These are phyloP conservation scores for Microcebus tavaratra DNA, from an alignment of 2,113 vertebrate species.

Conservation along the genomic window DNA sequence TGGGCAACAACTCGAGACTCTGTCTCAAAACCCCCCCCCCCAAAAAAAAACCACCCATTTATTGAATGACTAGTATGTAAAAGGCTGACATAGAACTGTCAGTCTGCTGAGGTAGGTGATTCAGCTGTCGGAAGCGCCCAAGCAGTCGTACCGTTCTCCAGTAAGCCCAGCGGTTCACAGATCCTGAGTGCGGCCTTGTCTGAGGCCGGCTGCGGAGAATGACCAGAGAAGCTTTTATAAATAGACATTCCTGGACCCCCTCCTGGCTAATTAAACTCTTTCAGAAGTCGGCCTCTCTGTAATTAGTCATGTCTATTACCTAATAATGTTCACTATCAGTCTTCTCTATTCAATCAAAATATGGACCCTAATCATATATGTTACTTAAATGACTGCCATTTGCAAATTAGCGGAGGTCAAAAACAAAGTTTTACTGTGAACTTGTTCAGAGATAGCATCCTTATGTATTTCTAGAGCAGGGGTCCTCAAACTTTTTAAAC, in stretches of 20 bases:
- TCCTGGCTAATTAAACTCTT: neutral
- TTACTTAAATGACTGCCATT: neutral
- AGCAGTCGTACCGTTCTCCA: accelerated
- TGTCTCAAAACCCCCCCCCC: no score
- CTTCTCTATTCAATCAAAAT: neutral
- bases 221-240: neutral
- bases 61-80: neutral
- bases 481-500: no score
- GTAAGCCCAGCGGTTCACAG: accelerated
- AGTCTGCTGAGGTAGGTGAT: neutral
- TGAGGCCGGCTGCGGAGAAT: neutral
- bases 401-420: neutral
- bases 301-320: neutral
- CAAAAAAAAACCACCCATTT: neutral
- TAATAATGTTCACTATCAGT: neutral
- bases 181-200: neutral
- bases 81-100: neutral
- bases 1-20: no score
- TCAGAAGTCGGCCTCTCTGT: neutral
- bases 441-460: neutral
- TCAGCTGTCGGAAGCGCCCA: accelerated
- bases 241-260: neutral
- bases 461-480: neutral
- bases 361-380: neutral
- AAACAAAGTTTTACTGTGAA: neutral